Evolutionary conservation across 30 jellyfish, hydroid and myxozoan genomes (phyloP).

Genomic region (Aurelia sp.): DNA sequence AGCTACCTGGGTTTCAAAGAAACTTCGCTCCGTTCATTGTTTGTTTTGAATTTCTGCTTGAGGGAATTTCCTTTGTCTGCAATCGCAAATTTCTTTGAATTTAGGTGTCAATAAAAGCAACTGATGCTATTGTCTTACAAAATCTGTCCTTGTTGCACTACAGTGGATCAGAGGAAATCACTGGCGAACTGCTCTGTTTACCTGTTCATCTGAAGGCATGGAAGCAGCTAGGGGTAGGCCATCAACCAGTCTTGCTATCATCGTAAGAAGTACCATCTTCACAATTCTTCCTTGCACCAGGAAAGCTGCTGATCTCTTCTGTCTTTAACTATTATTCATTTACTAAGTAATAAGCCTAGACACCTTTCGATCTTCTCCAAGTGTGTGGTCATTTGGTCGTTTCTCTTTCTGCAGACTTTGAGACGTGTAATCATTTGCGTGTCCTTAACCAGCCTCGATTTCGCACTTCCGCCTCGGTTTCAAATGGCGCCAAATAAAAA

Average conservation of each 20-base stretch:
- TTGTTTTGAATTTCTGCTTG: too few species aligned
- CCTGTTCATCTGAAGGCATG: conserved; percentile 98
- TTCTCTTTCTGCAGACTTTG: neutral
- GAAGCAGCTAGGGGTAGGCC: conserved; percentile 98
- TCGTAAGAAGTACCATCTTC: conserved; percentile 90
- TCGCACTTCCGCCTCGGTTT: conserved; percentile 11
- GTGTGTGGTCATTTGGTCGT: neutral
- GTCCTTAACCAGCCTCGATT: conserved; percentile 29
- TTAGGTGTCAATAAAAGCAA: too few species aligned
- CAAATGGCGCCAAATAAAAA: conserved; percentile 28
- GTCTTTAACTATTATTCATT: neutral
- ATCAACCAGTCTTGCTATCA: conserved; percentile 94
- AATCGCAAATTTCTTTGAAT: too few species aligned
- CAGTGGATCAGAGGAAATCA: neutral
- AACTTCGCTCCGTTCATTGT: too few species aligned
- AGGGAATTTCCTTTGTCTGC: too few species aligned
- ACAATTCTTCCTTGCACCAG: neutral
- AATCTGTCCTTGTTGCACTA: too few species aligned
- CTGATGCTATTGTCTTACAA: too few species aligned
- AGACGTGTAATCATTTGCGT: conserved; percentile 58
- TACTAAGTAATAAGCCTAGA: neutral
- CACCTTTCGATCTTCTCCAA: neutral
- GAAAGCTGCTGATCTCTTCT: neutral
- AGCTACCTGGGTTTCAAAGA: too few species aligned
- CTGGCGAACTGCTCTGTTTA: neutral